Percentiles rank a stretch among this genome's conserved stretches.
Conservation (phyloP, 92 coral and sea anemone genomes). For the Umimayanthus chanpuru region DNA sequence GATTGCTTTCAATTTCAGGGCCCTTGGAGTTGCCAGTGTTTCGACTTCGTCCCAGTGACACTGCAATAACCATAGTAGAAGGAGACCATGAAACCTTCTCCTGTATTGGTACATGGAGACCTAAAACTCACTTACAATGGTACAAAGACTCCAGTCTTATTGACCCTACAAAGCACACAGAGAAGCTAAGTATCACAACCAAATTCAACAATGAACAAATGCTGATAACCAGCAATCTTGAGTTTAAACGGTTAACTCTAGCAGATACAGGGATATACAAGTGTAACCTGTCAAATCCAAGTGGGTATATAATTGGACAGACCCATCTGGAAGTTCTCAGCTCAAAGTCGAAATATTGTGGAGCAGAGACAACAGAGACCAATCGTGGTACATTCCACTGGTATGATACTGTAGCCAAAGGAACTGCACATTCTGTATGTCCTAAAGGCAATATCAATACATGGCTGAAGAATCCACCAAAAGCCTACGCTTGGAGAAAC, state of each 20-base stretch:
- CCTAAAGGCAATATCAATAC: slow-evolving; percentile 64
- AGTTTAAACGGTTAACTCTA: slow-evolving; percentile 42
- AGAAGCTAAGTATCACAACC: slow-evolving; percentile 39
- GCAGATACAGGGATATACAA: slow-evolving; percentile 71
- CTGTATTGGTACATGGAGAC: slow-evolving; percentile 76
- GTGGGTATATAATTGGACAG: slow-evolving; percentile 49
- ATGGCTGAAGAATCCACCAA: slow-evolving; percentile 40
- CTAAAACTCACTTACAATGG: slow-evolving; percentile 65
- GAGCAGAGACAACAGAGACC: slow-evolving; percentile 64
- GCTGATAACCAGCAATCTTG: slow-evolving; percentile 42
- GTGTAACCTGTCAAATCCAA: slow-evolving; percentile 64
- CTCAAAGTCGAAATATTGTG: slow-evolving; percentile 59
- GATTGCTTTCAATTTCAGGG: slow-evolving; percentile 20
- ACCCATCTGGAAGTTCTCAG: slow-evolving; percentile 62
- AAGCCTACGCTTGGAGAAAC: slow-evolving; percentile 60
- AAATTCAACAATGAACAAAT: slow-evolving; percentile 31
- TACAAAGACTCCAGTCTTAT: slow-evolving; percentile 63
- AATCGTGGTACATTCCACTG: slow-evolving; percentile 78
- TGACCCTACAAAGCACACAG: slow-evolving; percentile 16
- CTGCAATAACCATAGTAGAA: slow-evolving; percentile 60
- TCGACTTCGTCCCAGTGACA: slow-evolving; percentile 61
- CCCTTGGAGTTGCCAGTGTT: slow-evolving; percentile 58
- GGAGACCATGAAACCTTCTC: slow-evolving; percentile 68
- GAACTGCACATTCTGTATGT: slow-evolving; percentile 63
- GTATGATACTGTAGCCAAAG: slow-evolving; percentile 76